A percentile compares a stretch with the other conserved stretches of the same genome.
Evolutionary conservation across 2,113 vertebrate species (phyloP).

Genomic region (Alosa alosa): DNA sequence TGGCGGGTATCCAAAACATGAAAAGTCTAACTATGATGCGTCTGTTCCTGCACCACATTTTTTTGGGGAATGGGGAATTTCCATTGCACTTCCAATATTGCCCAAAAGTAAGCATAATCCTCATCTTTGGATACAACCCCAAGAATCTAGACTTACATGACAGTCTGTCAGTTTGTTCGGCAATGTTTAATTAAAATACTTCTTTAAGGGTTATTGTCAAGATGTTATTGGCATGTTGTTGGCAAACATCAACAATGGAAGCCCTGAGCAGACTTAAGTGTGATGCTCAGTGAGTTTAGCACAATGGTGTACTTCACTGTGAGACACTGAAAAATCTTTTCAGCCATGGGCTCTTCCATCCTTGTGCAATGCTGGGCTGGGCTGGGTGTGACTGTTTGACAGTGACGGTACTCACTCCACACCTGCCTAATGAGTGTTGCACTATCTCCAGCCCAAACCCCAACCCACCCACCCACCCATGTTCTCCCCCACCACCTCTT

Average conservation of each 20-base stretch:
- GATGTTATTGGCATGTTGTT: background rate
- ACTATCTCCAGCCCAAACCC: conserved; percentile 55
- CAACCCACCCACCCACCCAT: background rate
- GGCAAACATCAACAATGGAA: background rate
- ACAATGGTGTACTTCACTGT: background rate
- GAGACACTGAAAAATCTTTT: background rate
- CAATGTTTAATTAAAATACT: background rate
- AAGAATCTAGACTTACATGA: background rate
- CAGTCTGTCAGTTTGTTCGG: background rate
- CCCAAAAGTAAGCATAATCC: conserved; percentile 9
- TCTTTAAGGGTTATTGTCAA: conserved; percentile 11
- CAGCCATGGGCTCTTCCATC: background rate
- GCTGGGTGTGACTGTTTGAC: conserved; percentile 47
- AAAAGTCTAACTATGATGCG: background rate
- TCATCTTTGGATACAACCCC: background rate
- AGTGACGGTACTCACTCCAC: conserved; percentile 66
- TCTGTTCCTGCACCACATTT: conserved; percentile 4
- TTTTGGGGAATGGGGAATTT: background rate
- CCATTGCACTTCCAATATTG: background rate
- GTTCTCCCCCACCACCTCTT: conserved; percentile 34
- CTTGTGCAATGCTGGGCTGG: conserved; percentile 20
- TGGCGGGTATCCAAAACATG: background rate
- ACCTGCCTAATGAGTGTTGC: conserved; percentile 71
- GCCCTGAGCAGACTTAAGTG: background rate
- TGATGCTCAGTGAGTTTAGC: background rate